Evolutionary conservation across 2,113 vertebrate genomes (phyloP), one percentile per base, ranked within the genome.

Genomic region (Ammodytes dubius): DNA sequence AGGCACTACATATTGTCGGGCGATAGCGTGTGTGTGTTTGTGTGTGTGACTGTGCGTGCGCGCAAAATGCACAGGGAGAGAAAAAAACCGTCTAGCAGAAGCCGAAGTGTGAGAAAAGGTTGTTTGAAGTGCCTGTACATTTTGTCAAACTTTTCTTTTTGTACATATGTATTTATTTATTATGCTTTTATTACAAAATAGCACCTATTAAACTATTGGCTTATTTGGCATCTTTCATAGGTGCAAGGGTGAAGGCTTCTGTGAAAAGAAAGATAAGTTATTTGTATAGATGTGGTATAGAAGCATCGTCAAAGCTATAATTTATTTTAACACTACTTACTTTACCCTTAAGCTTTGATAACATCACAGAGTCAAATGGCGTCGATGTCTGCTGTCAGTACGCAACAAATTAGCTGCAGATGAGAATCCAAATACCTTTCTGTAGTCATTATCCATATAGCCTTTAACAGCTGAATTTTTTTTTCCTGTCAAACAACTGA

Each of bases 81-180:
- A 19, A 65, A 65, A 46, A 68, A 71, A 39, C 58, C 1, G 37
- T 64, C 50, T 14, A 17, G 72, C 60, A 69, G 66, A 39, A 46
- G 81, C 66, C 66, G 17, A 75, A 72, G 27, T 40, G 39, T 85
- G 69, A 52, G 42, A 54, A 81, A 64, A 66, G 17, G 49, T 65
- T 45, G 6, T 77, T 82, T 82, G 87, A 92, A 93, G 93, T 94
- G 91, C 92, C 93, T 94, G 91, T 82, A 73, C 56, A 81, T 88
- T 86, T 88, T 85, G 27, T 71, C 9, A 79, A 54, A 67, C 12
- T 17, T 67, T 63, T 77, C 87, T 89, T 76, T 88, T 89, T 93
- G 89, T 91, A 93, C 70, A 92, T 90, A 90, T 89, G 73, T 89
- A 90, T 90, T 93, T 92, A 94, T 94, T 93, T 93, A 92, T 94